These are phyloP conservation scores for Choreutis nemorana DNA, from an alignment of 2,888 invertebrate species.

Conservation along the genomic window DNA sequence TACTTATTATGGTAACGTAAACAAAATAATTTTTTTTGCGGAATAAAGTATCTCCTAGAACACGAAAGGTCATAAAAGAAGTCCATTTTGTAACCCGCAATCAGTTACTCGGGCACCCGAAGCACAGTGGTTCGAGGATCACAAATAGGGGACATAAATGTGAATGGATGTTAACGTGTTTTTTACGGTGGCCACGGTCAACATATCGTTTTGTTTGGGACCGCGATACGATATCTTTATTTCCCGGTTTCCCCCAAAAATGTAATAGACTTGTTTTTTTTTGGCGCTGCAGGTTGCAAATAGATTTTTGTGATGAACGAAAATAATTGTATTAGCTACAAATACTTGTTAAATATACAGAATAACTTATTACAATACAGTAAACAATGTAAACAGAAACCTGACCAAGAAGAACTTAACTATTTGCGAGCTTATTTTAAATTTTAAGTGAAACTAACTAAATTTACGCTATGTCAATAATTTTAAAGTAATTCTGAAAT, in stretches of 20 bases:
- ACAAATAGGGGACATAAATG: slow-evolving; percentile 60
- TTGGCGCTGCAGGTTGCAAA: too few species aligned
- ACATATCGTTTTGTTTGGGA: slow-evolving; percentile 62
- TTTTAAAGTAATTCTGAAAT: too few species aligned
- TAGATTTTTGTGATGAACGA: too few species aligned
- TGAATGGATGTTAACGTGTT: slow-evolving; percentile 67
- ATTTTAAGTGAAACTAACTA: too few species aligned
- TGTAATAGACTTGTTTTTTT: slow-evolving; percentile 29
- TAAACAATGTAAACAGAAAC: too few species aligned
- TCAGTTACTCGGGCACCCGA: slow-evolving; percentile 35
- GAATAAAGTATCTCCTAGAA: slow-evolving; percentile 13
- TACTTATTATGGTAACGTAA: slow-evolving; percentile 2
- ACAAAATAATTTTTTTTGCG: slow-evolving; percentile 5
- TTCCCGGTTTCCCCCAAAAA: slow-evolving; percentile 36
- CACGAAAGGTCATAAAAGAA: too few species aligned
- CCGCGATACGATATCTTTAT: slow-evolving; percentile 58
- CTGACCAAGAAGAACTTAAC: too few species aligned
- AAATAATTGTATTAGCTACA: too few species aligned
- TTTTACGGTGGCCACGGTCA: slow-evolving; percentile 56
- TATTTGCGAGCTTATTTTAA: too few species aligned
- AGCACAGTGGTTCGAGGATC: slow-evolving; percentile 40
- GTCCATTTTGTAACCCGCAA: slow-evolving; percentile 37
- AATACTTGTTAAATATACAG: too few species aligned
- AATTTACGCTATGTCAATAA: too few species aligned
- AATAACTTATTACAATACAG: too few species aligned